These are phyloP conservation scores for Chlamydotis undulata DNA, from an alignment of 2,113 vertebrate genomes.

Conservation along the genomic window DNA sequence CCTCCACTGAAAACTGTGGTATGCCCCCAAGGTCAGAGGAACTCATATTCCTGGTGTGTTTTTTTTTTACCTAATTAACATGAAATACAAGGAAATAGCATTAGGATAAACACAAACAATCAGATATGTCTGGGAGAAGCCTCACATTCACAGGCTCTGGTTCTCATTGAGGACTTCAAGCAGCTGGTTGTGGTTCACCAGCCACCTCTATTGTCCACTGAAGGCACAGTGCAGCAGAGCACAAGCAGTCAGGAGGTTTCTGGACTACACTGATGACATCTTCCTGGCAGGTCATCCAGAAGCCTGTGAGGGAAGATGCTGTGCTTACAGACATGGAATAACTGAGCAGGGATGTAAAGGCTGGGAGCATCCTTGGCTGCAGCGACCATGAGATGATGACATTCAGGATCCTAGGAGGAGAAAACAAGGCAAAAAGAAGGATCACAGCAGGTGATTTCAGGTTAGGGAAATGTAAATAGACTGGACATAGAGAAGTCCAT, in stretches of 20 bases:
- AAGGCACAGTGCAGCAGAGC: background rate
- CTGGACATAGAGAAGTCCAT: no score
- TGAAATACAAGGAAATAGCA: background rate
- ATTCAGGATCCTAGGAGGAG: background rate
- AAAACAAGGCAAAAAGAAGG: background rate
- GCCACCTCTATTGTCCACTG: background rate
- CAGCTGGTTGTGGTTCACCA: background rate
- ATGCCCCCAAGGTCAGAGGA: background rate
- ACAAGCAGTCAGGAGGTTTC: background rate
- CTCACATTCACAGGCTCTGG: background rate
- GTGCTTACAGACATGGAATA: background rate
- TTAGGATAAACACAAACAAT: background rate
- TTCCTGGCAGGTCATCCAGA: background rate
- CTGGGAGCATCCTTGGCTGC: no score
- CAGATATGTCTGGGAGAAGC: background rate
- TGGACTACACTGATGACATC: background rate
- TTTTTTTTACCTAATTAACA: background rate
- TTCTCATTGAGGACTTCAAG: background rate
- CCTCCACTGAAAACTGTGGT: background rate
- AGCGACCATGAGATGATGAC: background rate
- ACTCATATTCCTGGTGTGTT: background rate
- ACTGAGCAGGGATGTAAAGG: background rate
- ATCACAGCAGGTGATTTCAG: background rate
- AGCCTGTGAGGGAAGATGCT: background rate
- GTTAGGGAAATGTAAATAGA: no score